phyloP scores from a whole-genome alignment of 2,888 invertebrate genomes.

The Eilema sororculum region DNA sequence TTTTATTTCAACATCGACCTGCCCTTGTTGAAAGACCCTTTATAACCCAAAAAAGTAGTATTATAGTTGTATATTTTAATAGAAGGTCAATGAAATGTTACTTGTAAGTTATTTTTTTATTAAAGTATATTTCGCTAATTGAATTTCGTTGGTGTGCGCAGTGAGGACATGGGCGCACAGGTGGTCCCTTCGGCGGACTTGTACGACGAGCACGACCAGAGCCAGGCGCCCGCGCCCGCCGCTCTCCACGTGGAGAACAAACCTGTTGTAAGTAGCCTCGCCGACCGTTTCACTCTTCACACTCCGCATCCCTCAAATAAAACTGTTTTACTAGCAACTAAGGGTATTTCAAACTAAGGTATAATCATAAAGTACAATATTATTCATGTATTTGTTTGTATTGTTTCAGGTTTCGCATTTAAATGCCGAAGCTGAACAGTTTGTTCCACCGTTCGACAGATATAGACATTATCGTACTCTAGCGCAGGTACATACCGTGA shows the following conservation, averaged over 20 bases:
- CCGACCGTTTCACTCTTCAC: neutral
- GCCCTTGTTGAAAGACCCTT: too few species aligned
- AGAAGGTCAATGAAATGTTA: neutral
- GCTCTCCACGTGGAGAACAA: slow-evolving; percentile 24
- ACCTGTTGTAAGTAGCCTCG: slow-evolving; percentile 39
- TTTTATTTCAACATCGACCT: too few species aligned
- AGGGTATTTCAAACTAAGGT: neutral
- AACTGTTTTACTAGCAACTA: neutral
- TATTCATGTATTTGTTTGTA: neutral
- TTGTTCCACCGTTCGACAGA: slow-evolving; percentile 77
- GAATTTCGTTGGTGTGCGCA: slow-evolving; percentile 20
- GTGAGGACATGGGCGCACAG: slow-evolving; percentile 34
- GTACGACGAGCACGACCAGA: slow-evolving; percentile 22
- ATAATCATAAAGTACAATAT: neutral
- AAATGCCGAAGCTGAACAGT: slow-evolving; percentile 71
- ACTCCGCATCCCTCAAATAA: neutral
- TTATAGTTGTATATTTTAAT: too few species aligned
- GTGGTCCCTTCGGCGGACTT: slow-evolving; percentile 37
- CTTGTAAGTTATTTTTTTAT: neutral
- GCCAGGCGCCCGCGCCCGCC: slow-evolving; percentile 16
- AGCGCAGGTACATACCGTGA: slow-evolving; percentile 64
- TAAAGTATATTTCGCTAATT: neutral
- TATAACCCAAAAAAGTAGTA: too few species aligned
- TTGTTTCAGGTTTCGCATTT: slow-evolving; percentile 65
- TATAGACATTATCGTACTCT: slow-evolving; percentile 70